phyloP scores from a whole-genome alignment of 2,888 invertebrate genomes.

The Brachynemurus nebulosus region DNA sequence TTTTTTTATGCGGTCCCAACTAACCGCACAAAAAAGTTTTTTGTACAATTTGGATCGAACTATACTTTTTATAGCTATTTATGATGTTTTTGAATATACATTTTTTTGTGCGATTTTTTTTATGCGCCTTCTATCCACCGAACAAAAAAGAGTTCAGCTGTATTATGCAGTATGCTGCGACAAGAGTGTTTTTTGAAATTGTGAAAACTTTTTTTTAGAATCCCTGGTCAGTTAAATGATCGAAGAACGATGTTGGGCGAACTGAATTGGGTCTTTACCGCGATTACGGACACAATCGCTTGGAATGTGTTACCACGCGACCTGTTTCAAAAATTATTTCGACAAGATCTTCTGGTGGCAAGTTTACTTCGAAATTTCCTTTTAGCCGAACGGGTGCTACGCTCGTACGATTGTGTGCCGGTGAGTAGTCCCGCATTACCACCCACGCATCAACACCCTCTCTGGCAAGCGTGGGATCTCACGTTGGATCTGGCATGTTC shows the following conservation, averaged over 20 bases:
- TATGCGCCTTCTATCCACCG: too few species aligned
- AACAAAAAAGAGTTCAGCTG: too few species aligned
- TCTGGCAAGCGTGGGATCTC: slow-evolving; percentile 98
- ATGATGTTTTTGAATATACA: too few species aligned
- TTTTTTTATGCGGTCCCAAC: too few species aligned
- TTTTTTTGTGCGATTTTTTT: too few species aligned
- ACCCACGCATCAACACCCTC: slow-evolving; percentile 75
- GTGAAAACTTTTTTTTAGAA: slow-evolving; percentile 40
- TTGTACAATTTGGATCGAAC: too few species aligned
- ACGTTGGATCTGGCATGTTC: slow-evolving; percentile 88
- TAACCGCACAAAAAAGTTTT: too few species aligned
- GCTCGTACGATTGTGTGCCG: slow-evolving; percentile 95
- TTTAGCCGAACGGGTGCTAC: slow-evolving; percentile 88
- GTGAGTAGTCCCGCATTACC: slow-evolving; percentile 85
- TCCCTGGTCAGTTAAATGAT: slow-evolving; percentile 90
- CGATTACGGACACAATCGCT: slow-evolving; percentile 98
- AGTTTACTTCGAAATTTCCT: slow-evolving; percentile 94
- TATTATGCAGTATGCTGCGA: too few species aligned
- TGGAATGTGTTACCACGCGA: slow-evolving; percentile 95
- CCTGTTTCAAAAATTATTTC: slow-evolving; percentile 89
- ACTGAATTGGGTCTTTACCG: slow-evolving; percentile 99
- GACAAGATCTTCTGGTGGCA: slow-evolving; percentile 96
- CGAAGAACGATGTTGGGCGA: slow-evolving; percentile 95
- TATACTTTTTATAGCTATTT: too few species aligned
- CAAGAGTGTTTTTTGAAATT: slow-evolving; percentile 9